Conservation (phyloP, 2,888 invertebrate genomes). For the Ceraclea dissimilis region DNA sequence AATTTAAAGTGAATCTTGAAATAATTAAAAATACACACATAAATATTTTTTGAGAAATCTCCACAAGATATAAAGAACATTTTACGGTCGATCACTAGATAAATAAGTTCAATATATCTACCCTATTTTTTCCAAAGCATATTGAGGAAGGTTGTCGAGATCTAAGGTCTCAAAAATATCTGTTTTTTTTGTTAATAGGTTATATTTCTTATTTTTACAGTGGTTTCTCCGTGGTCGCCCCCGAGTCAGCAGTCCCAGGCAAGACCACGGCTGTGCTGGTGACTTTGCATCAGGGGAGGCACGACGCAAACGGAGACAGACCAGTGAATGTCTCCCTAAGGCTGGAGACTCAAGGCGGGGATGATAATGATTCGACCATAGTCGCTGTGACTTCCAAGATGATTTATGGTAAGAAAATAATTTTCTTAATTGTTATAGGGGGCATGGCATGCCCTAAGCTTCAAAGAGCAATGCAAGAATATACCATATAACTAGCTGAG, state of each 20-base stretch:
- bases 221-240: constrained; percentile 59
- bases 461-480: too few relatives aligned
- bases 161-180: too few relatives aligned
- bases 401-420: constrained; percentile 37
- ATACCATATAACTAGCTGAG: too few relatives aligned
- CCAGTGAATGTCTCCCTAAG: constrained; percentile 54
- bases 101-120: too few relatives aligned
- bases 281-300: constrained; percentile 44
- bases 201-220: constrained; percentile 38
- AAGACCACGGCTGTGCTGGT: constrained; percentile 58
- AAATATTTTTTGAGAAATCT: not conserved
- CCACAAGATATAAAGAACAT: not conserved
- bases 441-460: too few relatives aligned
- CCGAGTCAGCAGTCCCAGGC: constrained; percentile 58
- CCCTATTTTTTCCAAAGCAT: too few relatives aligned
- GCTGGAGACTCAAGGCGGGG: constrained; percentile 41
- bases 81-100: too few relatives aligned
- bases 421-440: not conserved
- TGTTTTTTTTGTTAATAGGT: too few relatives aligned
- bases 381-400: constrained; percentile 44
- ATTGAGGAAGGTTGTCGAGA: too few relatives aligned
- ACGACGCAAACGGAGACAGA: constrained; percentile 28
- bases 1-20: too few relatives aligned
- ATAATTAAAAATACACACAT: too few relatives aligned
- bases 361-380: constrained; percentile 40